Evolutionary conservation across 92 coral and sea anemone genomes (phyloP), one percentile per base, ranked within the genome.

Genomic region (Muricea muricata): DNA sequence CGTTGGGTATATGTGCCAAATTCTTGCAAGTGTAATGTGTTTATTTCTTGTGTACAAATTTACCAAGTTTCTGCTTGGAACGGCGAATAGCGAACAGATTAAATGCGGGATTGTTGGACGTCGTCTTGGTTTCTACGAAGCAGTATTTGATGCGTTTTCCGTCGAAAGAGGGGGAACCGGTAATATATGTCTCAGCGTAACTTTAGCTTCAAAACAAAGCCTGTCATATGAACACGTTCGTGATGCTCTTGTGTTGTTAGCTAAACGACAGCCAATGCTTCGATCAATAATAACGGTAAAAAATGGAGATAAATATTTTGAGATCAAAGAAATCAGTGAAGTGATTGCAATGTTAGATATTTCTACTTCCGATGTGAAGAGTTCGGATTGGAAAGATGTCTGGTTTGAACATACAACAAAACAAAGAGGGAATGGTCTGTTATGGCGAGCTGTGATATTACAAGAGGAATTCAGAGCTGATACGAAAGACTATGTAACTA

Each of bases 201-300:
- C 60, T 1, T 21, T 41, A 42, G 47, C 20, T 11, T 73, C 79
- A 20, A 31, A 73, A 31, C 54, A 48, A 21, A 23, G 56, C 21
- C 61, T 73, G 17, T 0, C 29, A 23, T n/a, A 47, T 2, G n/a
- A 42, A 3, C 32, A 46, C n/a, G 79, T 73, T 20, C 33, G 12
- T 21, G 61, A 73, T 7, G 79, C 79, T 46, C 34, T 73, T 33
- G 60, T 73, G 60, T 21, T 73, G 32, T 73, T 73, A 20, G 60
- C 79, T 7, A 73, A 73, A 26, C 79, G 79, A 42, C 79, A 73
- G 42, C 79, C 79, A 7, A n/a, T 47, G 61, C 61, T 73, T 28
- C 54, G 79, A 73, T 35, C 79, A 46, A 23, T 46, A 2, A 47
- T 73, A 73, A 73, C 33, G 7, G 11, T 39, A 11, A 31, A 4